These are phyloP conservation scores for Leptinotarsa defecta DNA, from an alignment of 1,140 invertebrate species.

Conservation along the genomic window DNA sequence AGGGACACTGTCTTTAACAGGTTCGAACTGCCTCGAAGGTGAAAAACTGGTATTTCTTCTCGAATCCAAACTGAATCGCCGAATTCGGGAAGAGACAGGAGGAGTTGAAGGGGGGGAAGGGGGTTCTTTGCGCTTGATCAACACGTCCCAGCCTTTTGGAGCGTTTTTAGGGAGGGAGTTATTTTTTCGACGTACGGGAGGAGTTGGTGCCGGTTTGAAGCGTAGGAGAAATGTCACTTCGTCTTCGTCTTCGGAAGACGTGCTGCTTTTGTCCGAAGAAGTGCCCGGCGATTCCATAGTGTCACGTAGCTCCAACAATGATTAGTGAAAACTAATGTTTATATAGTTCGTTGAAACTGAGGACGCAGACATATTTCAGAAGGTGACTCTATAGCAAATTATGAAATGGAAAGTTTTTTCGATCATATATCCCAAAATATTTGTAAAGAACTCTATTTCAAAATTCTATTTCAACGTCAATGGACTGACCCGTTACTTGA, in stretches of 20 bases:
- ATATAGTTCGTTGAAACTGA: no score
- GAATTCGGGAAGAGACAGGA: neutral
- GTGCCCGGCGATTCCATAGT: neutral
- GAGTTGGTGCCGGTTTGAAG: conserved; percentile 42
- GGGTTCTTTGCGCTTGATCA: conserved; percentile 37
- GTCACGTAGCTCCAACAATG: neutral
- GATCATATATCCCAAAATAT: no score
- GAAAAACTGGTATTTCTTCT: conserved; percentile 1
- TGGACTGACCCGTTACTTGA: no score
- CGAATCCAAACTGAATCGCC: conserved; percentile 8
- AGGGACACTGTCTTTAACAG: neutral
- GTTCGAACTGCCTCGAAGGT: neutral
- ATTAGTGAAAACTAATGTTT: no score
- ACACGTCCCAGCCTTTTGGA: conserved; percentile 44
- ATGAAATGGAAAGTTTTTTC: no score
- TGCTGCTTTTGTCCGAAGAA: neutral
- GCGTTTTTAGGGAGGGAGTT: conserved; percentile 11
- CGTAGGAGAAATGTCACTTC: conserved; percentile 43
- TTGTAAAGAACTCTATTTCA: no score
- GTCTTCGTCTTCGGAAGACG: conserved; percentile 33
- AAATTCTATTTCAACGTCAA: no score
- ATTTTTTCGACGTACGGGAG: conserved; percentile 36
- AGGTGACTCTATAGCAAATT: no score
- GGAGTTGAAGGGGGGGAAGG: conserved; percentile 15
- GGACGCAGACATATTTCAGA: no score